Percentiles rank a stretch among this genome's conserved stretches.
These are phyloP conservation scores for Tauraco erythrolophus DNA, from an alignment of 2,113 vertebrate species.

Conservation along the genomic window DNA sequence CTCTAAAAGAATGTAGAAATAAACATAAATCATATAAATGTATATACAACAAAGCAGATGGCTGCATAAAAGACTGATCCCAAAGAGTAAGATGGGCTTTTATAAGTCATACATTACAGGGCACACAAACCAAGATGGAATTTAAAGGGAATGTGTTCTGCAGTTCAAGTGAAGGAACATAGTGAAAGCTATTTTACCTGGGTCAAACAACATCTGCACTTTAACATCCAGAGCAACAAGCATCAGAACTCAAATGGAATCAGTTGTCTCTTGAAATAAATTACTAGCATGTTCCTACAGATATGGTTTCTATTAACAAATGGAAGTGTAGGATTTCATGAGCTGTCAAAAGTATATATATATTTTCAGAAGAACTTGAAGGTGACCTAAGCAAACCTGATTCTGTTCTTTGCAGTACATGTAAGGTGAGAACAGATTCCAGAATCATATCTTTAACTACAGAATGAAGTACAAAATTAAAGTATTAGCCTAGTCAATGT, in stretches of 20 bases:
- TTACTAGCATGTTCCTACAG: not conserved
- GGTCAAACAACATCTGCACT: constrained; percentile 33
- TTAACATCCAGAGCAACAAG: constrained; percentile 23
- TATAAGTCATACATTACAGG: not conserved
- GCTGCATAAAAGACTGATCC: not conserved
- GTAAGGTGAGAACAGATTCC: not conserved
- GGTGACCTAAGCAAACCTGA: not conserved
- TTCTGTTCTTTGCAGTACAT: not conserved
- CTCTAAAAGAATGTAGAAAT: not conserved
- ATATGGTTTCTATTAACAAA: not conserved
- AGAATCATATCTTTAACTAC: not conserved
- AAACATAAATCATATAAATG: not conserved
- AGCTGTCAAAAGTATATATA: not conserved
- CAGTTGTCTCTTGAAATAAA: constrained; percentile 38
- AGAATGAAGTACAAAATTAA: not conserved
- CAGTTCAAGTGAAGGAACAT: not conserved
- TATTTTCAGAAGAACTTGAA: not conserved
- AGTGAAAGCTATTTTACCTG: not conserved
- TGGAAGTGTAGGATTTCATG: constrained; percentile 6
- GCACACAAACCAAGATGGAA: not conserved
- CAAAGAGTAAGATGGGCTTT: not conserved
- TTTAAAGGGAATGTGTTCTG: not conserved
- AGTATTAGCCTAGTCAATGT: not conserved
- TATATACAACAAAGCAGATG: not conserved
- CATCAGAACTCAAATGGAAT: not conserved